A percentile compares a stretch with the other conserved stretches of the same genome.
These are phyloP conservation scores for Lepisosteus osseus DNA, from an alignment of 2,113 vertebrate species.

Conservation along the genomic window DNA sequence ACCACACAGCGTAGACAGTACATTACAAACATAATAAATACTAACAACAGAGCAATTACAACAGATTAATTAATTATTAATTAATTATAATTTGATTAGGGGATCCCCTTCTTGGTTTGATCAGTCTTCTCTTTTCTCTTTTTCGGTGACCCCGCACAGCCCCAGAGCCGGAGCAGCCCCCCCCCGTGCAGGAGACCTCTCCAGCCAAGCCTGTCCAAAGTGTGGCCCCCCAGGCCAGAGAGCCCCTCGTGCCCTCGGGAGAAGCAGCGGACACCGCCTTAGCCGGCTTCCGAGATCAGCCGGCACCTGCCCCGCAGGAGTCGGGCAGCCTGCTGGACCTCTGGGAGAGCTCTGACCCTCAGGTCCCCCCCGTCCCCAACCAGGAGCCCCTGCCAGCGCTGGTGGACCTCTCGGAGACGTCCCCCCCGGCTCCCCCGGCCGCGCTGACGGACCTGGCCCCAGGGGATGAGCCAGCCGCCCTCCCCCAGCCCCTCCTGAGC, in stretches of 20 bases:
- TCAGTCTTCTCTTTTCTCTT: neutral
- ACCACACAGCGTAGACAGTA: no score
- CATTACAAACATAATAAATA: no score
- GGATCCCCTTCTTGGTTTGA: no score
- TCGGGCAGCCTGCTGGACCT: constrained; percentile 73
- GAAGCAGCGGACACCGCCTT: constrained; percentile 19
- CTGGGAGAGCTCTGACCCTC: constrained; percentile 68
- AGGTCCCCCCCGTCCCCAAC: constrained; percentile 34
- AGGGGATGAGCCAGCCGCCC: constrained; percentile 32
- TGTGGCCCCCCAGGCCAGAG: constrained; percentile 54
- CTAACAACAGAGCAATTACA: no score
- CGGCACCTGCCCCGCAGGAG: constrained; percentile 42
- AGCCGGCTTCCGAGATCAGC: constrained; percentile 35
- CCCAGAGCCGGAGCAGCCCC: constrained; percentile 35
- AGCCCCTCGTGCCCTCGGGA: constrained; percentile 30
- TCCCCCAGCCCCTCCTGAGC: constrained; percentile 76
- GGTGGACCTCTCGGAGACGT: constrained; percentile 59
- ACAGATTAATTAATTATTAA: no score
- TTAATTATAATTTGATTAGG: no score
- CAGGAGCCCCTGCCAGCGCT: constrained; percentile 48
- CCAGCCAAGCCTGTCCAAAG: constrained; percentile 55
- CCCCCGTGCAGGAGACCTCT: constrained; percentile 50
- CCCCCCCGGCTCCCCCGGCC: constrained; percentile 18
- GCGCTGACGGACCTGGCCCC: constrained; percentile 36
- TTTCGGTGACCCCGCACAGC: constrained; percentile 26